These are phyloP conservation scores for Timema cristinae DNA, from an alignment of 2,888 invertebrate species.

Conservation along the genomic window DNA sequence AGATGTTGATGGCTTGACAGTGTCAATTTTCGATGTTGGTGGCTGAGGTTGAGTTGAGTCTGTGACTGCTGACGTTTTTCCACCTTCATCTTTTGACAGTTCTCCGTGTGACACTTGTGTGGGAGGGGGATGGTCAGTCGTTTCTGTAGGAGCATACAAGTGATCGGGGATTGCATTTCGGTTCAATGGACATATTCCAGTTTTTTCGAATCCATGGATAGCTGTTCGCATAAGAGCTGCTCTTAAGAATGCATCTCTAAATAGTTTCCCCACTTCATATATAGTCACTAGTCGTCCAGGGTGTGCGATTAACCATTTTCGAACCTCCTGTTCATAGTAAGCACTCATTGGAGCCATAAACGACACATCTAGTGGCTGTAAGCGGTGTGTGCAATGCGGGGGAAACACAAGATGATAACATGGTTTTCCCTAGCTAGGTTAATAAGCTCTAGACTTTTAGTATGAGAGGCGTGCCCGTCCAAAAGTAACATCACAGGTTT, in stretches of 20 bases:
- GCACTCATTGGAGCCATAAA: not conserved
- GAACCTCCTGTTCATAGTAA: not conserved
- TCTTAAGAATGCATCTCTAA: not conserved
- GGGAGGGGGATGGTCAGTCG: no score
- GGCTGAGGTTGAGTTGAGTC: no score
- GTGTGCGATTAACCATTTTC: constrained; percentile 7
- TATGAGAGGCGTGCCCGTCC: not conserved
- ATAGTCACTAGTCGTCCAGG: constrained; percentile 8
- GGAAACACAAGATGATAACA: not conserved
- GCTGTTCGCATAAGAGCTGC: not conserved
- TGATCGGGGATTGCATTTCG: no score
- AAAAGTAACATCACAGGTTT: not conserved
- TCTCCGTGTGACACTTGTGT: no score
- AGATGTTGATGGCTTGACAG: no score
- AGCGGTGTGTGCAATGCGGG: not conserved
- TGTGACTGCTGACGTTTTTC: no score
- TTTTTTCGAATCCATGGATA: not conserved
- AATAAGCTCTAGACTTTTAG: constrained; percentile 3
- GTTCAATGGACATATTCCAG: not conserved
- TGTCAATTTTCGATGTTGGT: no score
- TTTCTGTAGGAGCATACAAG: no score
- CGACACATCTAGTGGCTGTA: constrained; percentile 7
- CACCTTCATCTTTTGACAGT: no score
- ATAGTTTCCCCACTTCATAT: not conserved
- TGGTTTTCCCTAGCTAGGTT: constrained; percentile 6